Evolutionary conservation across 1,140 invertebrate genomes (phyloP), one percentile per base, ranked within the genome.

Genomic region (Phthorimaea operculella): DNA sequence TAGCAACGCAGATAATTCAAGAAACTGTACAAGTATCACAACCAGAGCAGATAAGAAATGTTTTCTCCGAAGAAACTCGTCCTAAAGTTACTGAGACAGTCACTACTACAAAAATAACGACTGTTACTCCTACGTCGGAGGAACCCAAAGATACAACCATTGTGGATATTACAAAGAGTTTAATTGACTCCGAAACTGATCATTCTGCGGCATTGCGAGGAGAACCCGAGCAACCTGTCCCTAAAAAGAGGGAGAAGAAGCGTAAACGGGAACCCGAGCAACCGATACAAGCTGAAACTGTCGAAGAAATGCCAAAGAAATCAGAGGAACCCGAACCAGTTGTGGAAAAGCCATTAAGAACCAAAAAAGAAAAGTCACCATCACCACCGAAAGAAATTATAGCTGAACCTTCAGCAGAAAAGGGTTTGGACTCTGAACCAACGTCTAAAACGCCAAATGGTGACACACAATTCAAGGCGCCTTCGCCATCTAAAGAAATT

Each of bases 161-260:
- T 2, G n/a, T 49, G 33, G 51, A 53, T 51, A 45, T 60, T 15
- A 60, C 54, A 9, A 55, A 52, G 15, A 60, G 39, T 33, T 53
- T 60, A 2, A 56, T 60, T 7, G 54, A 36, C 10, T 56, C 48
- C 17, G 58, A 60, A 33, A 52, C 33, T 14, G 50, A 58, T 1
- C 60, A 62, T 18, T 55, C 60, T 9, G 7, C 51, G 1, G 45
- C n/a, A 47, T 47, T 47, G 10, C 1, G 15, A 47, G 9, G 3
- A 9, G 15, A 9, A 47, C 15, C 16, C 8, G 12, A 47, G 16
- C 14, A 15, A 47, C 44, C 44, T 47, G 44, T 47, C 9, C 44
- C 44, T 47, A 47, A 47, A 17, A 47, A 47, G 16, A 47, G 44
- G 16, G 44, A 47, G 8, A 47, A 47, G 9, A 47, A 47, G 15